Conservation (phyloP, 2,888 invertebrate species). For the Cylindroiulus punctatus region DNA sequence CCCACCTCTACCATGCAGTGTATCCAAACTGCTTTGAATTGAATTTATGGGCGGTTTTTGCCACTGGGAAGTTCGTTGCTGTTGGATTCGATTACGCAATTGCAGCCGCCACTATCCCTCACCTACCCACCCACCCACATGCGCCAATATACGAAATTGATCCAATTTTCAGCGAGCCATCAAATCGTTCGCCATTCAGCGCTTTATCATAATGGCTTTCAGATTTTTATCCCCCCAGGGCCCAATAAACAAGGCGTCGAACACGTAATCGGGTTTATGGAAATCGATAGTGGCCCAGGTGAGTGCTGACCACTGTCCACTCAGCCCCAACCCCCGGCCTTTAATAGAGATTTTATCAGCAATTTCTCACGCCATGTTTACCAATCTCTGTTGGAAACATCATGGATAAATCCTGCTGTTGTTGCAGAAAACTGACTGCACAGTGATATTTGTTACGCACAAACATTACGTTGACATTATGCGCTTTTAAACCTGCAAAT, state of each 20-base stretch:
- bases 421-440: too few relatives aligned
- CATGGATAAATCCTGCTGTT: too few relatives aligned
- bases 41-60: too few relatives aligned
- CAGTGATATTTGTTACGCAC: too few relatives aligned
- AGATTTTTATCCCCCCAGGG: neutral
- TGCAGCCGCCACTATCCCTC: neutral
- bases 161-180: slow-evolving; percentile 17
- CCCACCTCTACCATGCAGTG: too few relatives aligned
- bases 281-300: neutral
- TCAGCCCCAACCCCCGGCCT: neutral
- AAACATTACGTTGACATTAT: too few relatives aligned
- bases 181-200: slow-evolving; percentile 17
- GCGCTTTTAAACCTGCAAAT: too few relatives aligned
- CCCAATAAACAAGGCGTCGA: slow-evolving; percentile 28
- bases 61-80: too few relatives aligned
- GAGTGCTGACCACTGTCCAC: neutral
- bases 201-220: slow-evolving; percentile 15
- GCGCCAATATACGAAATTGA: slow-evolving; percentile 8
- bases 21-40: too few relatives aligned
- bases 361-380: neutral
- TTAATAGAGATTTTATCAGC: neutral
- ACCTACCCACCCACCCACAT: neutral
- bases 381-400: neutral
- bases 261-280: slow-evolving; percentile 27
- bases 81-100: neutral